Evolutionary conservation across 2,797 vertebrate genomes (phyloP).

Genomic region (Loris lydekkerianus): DNA sequence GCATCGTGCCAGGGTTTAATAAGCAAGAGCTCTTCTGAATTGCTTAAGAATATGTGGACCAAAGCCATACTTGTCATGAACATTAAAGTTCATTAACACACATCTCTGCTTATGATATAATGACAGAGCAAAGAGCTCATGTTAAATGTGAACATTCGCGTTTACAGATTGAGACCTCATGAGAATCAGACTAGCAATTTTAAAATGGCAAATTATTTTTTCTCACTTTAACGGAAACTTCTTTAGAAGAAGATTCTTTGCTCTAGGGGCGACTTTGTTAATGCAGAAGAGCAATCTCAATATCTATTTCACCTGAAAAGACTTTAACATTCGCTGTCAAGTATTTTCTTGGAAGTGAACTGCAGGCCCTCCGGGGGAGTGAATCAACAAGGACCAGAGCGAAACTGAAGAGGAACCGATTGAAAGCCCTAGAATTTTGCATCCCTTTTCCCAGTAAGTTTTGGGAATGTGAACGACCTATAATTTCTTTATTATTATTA

Average conservation of each 20-base stretch:
- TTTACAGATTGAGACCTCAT: background rate
- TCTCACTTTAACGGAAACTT: background rate
- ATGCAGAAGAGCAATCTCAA: background rate
- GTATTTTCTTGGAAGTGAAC: background rate
- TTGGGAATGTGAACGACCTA: background rate
- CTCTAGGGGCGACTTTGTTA: background rate
- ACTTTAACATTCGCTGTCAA: too few species aligned
- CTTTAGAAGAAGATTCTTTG: background rate
- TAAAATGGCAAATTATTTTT: background rate
- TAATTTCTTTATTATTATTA: background rate
- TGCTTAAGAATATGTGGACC: background rate
- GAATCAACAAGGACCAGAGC: background rate
- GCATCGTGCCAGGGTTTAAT: background rate
- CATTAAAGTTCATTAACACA: background rate
- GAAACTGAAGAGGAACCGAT: background rate
- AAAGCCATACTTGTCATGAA: background rate
- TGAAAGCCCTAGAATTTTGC: too few species aligned
- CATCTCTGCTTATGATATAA: background rate
- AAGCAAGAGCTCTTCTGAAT: background rate
- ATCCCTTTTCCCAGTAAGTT: background rate
- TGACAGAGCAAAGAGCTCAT: background rate
- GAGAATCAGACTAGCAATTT: background rate
- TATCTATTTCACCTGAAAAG: background rate
- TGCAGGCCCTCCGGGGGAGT: background rate
- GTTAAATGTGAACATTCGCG: background rate